phyloP scores from a whole-genome alignment of 1,140 invertebrate species.

The Bombus terrestris region DNA sequence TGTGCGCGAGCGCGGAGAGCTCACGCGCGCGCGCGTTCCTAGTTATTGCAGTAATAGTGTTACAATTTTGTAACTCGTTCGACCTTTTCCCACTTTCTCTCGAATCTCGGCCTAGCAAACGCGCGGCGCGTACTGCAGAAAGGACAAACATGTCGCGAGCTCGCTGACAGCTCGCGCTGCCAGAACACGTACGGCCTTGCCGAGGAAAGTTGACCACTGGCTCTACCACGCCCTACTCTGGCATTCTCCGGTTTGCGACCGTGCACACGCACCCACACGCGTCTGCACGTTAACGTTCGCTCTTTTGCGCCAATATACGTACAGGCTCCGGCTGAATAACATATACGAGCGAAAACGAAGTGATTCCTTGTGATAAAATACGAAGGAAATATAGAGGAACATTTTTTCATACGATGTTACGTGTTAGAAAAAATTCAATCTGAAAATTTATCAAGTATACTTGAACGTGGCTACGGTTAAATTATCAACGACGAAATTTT shows the following conservation, averaged over 20 bases:
- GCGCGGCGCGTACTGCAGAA: slow-evolving; percentile 11
- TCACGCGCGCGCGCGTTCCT: background rate
- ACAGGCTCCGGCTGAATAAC: too few species aligned
- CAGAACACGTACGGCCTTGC: slow-evolving; percentile 73
- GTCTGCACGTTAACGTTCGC: background rate
- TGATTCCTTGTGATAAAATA: too few species aligned
- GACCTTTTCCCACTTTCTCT: slow-evolving; percentile 52
- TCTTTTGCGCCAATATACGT: too few species aligned
- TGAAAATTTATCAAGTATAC: too few species aligned
- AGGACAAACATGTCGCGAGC: slow-evolving; percentile 44
- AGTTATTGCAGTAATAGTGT: slow-evolving; percentile 35
- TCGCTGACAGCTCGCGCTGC: slow-evolving; percentile 42
- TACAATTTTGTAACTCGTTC: slow-evolving; percentile 46
- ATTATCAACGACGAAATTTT: too few species aligned
- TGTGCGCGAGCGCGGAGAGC: background rate
- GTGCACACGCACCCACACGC: slow-evolving; percentile 34
- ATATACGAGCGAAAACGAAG: too few species aligned
- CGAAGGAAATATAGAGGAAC: too few species aligned
- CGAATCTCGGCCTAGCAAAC: slow-evolving; percentile 20
- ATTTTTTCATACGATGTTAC: too few species aligned
- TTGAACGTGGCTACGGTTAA: too few species aligned
- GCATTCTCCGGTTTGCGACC: slow-evolving; percentile 50
- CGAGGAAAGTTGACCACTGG: slow-evolving; percentile 68
- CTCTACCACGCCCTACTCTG: slow-evolving; percentile 70
- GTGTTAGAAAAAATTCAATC: too few species aligned